phyloP scores from a whole-genome alignment of 1,140 invertebrate genomes.

The Anthonomus grandis region DNA sequence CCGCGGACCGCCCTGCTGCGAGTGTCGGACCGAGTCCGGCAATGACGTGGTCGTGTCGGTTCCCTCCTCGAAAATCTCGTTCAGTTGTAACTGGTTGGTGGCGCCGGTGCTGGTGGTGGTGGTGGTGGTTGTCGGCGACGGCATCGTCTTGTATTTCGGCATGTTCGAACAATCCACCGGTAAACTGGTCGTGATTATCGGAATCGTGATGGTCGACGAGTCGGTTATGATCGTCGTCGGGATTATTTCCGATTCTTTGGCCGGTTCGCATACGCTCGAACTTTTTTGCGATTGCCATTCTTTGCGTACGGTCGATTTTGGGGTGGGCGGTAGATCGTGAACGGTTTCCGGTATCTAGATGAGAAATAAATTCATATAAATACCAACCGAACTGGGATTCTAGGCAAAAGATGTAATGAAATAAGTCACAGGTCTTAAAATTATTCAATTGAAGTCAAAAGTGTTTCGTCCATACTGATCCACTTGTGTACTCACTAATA shows the following conservation, averaged over 20 bases:
- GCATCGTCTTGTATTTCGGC: slow-evolving; percentile 59
- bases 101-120: slow-evolving; percentile 54
- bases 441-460: too few species aligned
- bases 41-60: slow-evolving; percentile 49
- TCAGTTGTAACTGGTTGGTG: slow-evolving; percentile 57
- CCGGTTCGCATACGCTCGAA: slow-evolving; percentile 24
- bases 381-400: too few species aligned
- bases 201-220: slow-evolving; percentile 57
- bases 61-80: slow-evolving; percentile 71
- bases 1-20: slow-evolving; percentile 22
- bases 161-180: slow-evolving; percentile 42
- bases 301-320: neutral
- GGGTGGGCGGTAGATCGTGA: too few species aligned
- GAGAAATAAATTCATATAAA: too few species aligned
- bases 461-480: too few species aligned
- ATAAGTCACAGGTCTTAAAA: too few species aligned
- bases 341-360: too few species aligned
- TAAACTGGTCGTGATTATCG: slow-evolving; percentile 52
- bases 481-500: too few species aligned
- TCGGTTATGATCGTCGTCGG: slow-evolving; percentile 55
- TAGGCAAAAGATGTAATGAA: too few species aligned
- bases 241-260: slow-evolving; percentile 25
- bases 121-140: slow-evolving; percentile 48
- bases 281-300: slow-evolving; percentile 21
- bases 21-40: slow-evolving; percentile 40